These are phyloP conservation scores for Carollia perspicillata DNA, from an alignment of 2,113 vertebrate species.

Conservation along the genomic window DNA sequence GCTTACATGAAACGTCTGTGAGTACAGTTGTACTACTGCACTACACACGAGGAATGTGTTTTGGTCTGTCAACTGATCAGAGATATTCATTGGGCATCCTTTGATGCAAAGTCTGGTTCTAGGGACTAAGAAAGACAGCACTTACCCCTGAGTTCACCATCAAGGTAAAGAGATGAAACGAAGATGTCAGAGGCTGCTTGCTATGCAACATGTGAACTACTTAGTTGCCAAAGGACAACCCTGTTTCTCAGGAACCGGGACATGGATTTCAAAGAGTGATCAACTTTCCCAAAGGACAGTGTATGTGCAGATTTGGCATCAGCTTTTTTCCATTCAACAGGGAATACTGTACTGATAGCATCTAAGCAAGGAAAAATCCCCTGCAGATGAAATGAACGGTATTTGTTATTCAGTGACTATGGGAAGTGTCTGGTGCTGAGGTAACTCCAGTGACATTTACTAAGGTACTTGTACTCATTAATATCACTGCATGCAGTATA, in stretches of 20 bases:
- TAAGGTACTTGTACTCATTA: background rate
- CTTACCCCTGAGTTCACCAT: background rate
- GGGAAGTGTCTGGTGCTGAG: background rate
- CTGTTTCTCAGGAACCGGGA: background rate
- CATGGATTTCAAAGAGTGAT: background rate
- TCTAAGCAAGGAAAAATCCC: background rate
- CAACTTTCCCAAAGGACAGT: background rate
- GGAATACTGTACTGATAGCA: background rate
- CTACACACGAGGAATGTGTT: background rate
- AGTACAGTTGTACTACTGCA: background rate
- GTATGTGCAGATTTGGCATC: background rate
- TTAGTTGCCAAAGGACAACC: background rate
- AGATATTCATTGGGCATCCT: background rate
- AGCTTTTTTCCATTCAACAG: background rate
- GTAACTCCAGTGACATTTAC: background rate
- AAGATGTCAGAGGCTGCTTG: background rate
- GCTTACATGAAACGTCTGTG: background rate
- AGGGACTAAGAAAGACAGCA: background rate
- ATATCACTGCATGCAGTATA: background rate
- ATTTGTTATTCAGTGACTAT: background rate
- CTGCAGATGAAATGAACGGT: background rate
- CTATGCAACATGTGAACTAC: background rate
- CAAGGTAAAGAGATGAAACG: background rate
- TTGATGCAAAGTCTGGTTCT: background rate
- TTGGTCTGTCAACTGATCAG: background rate